Evolutionary conservation across 2,797 vertebrate genomes (phyloP), one percentile per base, ranked within the genome.

Genomic region (Tangara arthus): DNA sequence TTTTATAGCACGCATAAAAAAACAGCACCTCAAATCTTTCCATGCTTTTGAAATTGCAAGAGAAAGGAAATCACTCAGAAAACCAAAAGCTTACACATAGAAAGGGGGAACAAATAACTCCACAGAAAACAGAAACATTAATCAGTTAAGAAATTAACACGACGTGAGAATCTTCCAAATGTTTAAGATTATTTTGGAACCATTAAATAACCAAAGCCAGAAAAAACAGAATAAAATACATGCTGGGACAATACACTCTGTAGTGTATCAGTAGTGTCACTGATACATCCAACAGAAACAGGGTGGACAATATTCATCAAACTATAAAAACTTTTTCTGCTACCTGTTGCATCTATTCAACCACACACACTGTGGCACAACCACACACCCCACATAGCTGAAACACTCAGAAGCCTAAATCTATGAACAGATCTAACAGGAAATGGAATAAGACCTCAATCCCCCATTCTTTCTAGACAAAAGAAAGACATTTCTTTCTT

Each of bases 71-170:
- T 12, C 32, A 42, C 9, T 21, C 24, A 75, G n/a, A 71, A 19
- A 1, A 1, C 1, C 15, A 10, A 16, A 82, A 56, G 11, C 42
- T 78, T 35, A 65, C 35, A 57, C 0, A 3, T 0, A 39, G 4
- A 23, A 68, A 72, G 11, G 12, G 39, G 8, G 82, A 95, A 49
- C 8, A 73, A 44, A 9, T 12, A 76, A 69, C 32, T 52, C 15
- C 8, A n/a, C 12, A 56, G 15, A 19, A 14, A 66, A 49, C 15
- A 72, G 46, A 55, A 79, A 46, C 8, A 22, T 5, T 10, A 27
- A 34, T 4, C 17, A 41, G 21, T 39, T 52, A 73, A 72, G 60
- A 89, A 81, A 52, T 15, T 26, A 42, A 28, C 8, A 23, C 7
- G 1, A 77, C 8, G 2, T 21, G 8, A 60, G 17, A 70, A 14